Conservation (phyloP, 2,797 vertebrate genomes). For the Argentina silus region DNA sequence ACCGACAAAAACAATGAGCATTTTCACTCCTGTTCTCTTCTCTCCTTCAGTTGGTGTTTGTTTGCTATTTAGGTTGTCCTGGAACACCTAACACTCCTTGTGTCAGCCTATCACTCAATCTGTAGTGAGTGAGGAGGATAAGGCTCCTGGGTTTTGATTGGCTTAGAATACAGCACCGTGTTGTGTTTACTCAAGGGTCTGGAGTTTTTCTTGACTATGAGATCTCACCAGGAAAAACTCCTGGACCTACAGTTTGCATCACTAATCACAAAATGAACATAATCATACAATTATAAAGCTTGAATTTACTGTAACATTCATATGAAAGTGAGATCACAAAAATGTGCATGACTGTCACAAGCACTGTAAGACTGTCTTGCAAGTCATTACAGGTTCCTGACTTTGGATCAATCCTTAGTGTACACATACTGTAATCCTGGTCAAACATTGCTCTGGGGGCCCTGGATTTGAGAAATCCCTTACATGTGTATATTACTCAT, state of each 20-base stretch:
- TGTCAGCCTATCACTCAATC: conserved; percentile 20
- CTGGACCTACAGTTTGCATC: not conserved
- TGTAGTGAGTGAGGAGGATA: conserved; percentile 10
- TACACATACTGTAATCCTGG: conserved; percentile 44
- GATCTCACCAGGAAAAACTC: not conserved
- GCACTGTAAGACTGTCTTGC: not conserved
- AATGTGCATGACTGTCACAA: not conserved
- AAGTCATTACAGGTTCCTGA: conserved; percentile 14
- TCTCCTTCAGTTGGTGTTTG: not conserved
- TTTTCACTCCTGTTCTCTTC: conserved; percentile 6
- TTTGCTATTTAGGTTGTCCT: conserved; percentile 55
- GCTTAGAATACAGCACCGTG: not conserved
- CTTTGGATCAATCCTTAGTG: conserved; percentile 37
- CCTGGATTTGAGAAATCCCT: conserved; percentile 35
- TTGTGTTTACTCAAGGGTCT: not conserved
- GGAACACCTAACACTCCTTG: conserved; percentile 26
- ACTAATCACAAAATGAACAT: not conserved
- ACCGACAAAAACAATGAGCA: conserved; percentile 36
- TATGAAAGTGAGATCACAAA: not conserved
- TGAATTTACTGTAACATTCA: not conserved
- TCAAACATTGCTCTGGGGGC: conserved; percentile 36
- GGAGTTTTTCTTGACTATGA: not conserved
- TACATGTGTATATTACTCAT: not conserved
- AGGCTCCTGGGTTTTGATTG: not conserved
- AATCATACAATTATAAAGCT: not conserved